Evolutionary conservation across 2,797 vertebrate species (phyloP).

Genomic region (Salmo trutta): DNA sequence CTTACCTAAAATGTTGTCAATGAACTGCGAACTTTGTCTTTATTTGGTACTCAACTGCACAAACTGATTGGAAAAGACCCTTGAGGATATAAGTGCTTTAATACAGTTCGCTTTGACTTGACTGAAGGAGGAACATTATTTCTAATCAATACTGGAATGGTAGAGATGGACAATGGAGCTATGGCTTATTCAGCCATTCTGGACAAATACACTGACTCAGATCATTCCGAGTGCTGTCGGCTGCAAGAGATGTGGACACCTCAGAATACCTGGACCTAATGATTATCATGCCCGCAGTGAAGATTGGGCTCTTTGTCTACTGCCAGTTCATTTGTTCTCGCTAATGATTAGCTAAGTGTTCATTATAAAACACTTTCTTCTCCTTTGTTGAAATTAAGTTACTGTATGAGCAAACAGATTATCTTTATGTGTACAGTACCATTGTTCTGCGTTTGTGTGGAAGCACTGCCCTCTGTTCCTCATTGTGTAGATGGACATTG

Average conservation of each 20-base stretch:
- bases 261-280: constrained; percentile 26
- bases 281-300: constrained; percentile 30
- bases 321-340: constrained; percentile 29
- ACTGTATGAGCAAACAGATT: constrained; percentile 27
- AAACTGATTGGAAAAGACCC: constrained; percentile 48
- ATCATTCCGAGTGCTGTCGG: constrained; percentile 30
- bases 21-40: constrained; percentile 20
- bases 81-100: constrained; percentile 42
- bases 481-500: constrained; percentile 50
- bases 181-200: constrained; percentile 39
- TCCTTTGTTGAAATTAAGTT: constrained; percentile 37
- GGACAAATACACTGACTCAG: constrained; percentile 39
- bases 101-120: constrained; percentile 50
- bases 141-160: constrained; percentile 60
- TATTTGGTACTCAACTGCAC: constrained; percentile 14
- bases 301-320: constrained; percentile 37
- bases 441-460: constrained; percentile 22
- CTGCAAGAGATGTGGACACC: constrained; percentile 19
- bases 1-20: constrained; percentile 39
- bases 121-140: constrained; percentile 57
- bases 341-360: constrained; percentile 32
- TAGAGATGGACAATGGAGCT: constrained; percentile 42
- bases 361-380: constrained; percentile 4
- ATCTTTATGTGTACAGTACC: constrained; percentile 35
- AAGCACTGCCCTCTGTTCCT: constrained; percentile 46